These are phyloP conservation scores for Baccha elongata DNA, from an alignment of 2,888 invertebrate genomes.

Conservation along the genomic window DNA sequence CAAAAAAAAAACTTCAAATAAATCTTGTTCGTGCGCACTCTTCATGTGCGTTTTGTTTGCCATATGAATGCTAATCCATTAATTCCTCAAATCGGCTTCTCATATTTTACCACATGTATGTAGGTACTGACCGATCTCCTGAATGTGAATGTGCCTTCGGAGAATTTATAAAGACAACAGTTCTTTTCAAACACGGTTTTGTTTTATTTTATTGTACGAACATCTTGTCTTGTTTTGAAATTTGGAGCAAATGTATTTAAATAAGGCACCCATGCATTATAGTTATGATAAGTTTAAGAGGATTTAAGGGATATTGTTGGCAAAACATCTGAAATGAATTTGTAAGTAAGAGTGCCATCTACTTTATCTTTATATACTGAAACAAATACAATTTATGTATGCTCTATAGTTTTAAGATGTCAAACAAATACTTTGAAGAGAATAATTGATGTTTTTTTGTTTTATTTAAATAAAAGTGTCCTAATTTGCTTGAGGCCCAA, in stretches of 20 bases:
- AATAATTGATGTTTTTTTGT: too few species aligned
- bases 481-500: too few species aligned
- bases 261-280: constrained; percentile 26
- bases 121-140: neutral
- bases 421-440: too few species aligned
- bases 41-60: constrained; percentile 48
- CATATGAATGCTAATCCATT: constrained; percentile 68
- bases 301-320: constrained; percentile 66
- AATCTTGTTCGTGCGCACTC: neutral
- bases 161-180: constrained; percentile 18
- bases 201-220: constrained; percentile 33
- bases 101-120: constrained; percentile 15
- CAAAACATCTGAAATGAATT: constrained; percentile 59
- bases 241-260: constrained; percentile 27
- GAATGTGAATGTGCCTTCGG: constrained; percentile 12
- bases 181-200: constrained; percentile 11
- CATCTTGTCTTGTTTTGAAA: constrained; percentile 17
- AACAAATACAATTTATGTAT: too few species aligned
- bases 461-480: too few species aligned
- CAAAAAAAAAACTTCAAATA: neutral
- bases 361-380: too few species aligned
- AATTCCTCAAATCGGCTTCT: constrained; percentile 66
- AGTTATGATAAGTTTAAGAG: constrained; percentile 44
- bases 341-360: too few species aligned
- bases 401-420: too few species aligned